Evolutionary conservation across 2,888 invertebrate genomes (phyloP).

Genomic region (Petrophora chlorosata): DNA sequence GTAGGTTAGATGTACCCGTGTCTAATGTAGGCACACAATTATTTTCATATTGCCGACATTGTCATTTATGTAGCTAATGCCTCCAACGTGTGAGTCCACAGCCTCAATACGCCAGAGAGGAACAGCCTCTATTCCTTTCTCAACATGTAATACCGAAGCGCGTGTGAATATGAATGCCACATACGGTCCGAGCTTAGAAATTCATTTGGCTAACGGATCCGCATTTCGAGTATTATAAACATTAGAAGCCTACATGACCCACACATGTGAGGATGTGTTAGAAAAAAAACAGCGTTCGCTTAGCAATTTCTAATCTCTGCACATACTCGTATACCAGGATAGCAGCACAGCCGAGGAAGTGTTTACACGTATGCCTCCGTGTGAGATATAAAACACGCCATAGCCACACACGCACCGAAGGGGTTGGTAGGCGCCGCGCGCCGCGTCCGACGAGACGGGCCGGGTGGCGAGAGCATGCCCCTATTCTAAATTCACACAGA

Average conservation of each 20-base stretch:
- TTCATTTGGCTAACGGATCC: constrained; percentile 43
- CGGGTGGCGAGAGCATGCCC: constrained; percentile 42
- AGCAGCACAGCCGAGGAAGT: constrained; percentile 66
- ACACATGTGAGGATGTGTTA: constrained; percentile 62
- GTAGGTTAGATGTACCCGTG: constrained; percentile 28
- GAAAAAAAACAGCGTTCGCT: constrained; percentile 79
- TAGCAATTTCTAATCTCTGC: constrained; percentile 83
- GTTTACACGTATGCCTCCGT: constrained; percentile 67
- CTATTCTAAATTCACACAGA: constrained; percentile 64
- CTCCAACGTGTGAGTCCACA: constrained; percentile 44
- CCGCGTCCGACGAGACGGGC: constrained; percentile 7
- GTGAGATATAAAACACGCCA: constrained; percentile 68
- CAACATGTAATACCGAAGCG: constrained; percentile 42
- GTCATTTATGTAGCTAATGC: constrained; percentile 29
- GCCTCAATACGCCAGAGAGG: constrained; percentile 40
- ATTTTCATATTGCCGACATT: constrained; percentile 39
- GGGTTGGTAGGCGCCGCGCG: constrained; percentile 58
- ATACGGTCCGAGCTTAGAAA: constrained; percentile 47
- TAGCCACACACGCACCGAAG: constrained; percentile 77
- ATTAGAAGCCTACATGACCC: constrained; percentile 31
- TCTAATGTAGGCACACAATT: constrained; percentile 36
- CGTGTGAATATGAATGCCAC: constrained; percentile 48
- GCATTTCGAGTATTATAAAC: constrained; percentile 27
- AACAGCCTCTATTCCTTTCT: constrained; percentile 37
- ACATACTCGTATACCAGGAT: constrained; percentile 80